phyloP scores from a whole-genome alignment of 2,113 vertebrate species.

The Synodontis membranacea region DNA sequence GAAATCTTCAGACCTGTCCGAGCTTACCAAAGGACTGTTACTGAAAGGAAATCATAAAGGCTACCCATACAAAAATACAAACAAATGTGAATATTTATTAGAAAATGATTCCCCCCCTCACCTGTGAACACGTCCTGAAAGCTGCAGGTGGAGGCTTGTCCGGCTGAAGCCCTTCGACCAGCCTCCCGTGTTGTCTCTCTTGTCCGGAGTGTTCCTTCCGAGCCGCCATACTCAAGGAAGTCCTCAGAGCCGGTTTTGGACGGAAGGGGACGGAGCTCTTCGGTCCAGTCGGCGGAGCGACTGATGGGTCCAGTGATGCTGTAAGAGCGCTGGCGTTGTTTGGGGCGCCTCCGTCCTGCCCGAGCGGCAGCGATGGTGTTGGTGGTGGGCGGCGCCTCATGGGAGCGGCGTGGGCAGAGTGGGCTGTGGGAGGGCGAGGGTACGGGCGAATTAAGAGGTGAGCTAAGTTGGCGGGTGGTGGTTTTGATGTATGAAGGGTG shows the following conservation, averaged over 20 bases:
- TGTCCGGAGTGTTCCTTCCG: conserved; percentile 61
- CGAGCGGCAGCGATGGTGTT: conserved; percentile 56
- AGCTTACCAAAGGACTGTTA: background rate
- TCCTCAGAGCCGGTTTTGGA: conserved; percentile 72
- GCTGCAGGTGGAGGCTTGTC: conserved; percentile 75
- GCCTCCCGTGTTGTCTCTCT: conserved; percentile 72
- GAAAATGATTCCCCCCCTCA: conserved; percentile 61
- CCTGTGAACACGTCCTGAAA: conserved; percentile 92
- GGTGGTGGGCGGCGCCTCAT: conserved; percentile 54
- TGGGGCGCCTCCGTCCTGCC: conserved; percentile 61
- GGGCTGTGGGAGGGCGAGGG: conserved; percentile 88
- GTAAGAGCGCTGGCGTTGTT: conserved; percentile 73
- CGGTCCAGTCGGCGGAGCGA: conserved; percentile 92
- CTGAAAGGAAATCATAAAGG: background rate
- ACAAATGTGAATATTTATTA: background rate
- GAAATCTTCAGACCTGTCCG: background rate
- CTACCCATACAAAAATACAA: background rate
- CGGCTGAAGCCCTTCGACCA: conserved; percentile 75
- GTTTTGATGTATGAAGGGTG: conserved; percentile 93
- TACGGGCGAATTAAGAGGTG: conserved; percentile 82
- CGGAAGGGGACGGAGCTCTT: conserved; percentile 71
- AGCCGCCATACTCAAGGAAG: conserved; percentile 69
- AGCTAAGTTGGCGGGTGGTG: conserved; percentile 92
- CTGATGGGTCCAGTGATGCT: conserved; percentile 77
- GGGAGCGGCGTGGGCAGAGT: conserved; percentile 69